Conservation (phyloP, 37 sponge, comb jelly and placozoan genomes). For the Petrosia ficiformis region DNA sequence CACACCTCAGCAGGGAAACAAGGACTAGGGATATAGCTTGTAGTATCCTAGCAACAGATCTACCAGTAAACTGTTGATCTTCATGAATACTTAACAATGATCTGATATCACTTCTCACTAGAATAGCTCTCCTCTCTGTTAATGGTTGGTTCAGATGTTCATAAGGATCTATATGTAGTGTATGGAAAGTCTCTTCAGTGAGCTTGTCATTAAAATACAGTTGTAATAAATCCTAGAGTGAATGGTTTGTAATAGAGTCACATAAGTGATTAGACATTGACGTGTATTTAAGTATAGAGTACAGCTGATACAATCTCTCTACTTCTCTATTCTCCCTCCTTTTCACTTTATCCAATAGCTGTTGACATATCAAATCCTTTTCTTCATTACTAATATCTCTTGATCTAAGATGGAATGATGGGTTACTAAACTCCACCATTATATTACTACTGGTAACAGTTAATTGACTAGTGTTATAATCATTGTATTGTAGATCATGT, state of each 20-base stretch:
- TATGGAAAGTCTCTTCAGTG: not conserved
- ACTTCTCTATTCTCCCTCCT: constrained; percentile 58
- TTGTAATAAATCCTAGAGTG: too few relatives aligned
- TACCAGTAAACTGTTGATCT: constrained; percentile 76
- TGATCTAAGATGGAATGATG: constrained; percentile 63
- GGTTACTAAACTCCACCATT: constrained; percentile 70
- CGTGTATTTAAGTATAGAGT: constrained; percentile 33
- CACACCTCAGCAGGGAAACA: constrained; percentile 90
- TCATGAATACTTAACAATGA: constrained; percentile 63
- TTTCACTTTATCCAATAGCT: constrained; percentile 42
- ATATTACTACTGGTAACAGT: too few relatives aligned
- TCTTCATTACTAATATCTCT: constrained; percentile 59
- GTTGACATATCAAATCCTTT: constrained; percentile 61
- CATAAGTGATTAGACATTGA: constrained; percentile 7
- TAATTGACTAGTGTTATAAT: too few relatives aligned
- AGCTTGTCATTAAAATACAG: constrained; percentile 59
- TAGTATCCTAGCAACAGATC: constrained; percentile 86
- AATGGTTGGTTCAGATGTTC: not conserved
- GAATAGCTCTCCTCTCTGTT: too few relatives aligned
- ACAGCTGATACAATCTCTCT: constrained; percentile 60
- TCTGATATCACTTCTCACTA: constrained; percentile 61
- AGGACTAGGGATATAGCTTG: constrained; percentile 93
- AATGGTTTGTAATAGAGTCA: too few relatives aligned
- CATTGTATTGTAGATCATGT: constrained; percentile 47
- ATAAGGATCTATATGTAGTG: constrained; percentile 8